Conservation (phyloP, 2,797 vertebrate genomes). For the Sebastes goodei region DNA sequence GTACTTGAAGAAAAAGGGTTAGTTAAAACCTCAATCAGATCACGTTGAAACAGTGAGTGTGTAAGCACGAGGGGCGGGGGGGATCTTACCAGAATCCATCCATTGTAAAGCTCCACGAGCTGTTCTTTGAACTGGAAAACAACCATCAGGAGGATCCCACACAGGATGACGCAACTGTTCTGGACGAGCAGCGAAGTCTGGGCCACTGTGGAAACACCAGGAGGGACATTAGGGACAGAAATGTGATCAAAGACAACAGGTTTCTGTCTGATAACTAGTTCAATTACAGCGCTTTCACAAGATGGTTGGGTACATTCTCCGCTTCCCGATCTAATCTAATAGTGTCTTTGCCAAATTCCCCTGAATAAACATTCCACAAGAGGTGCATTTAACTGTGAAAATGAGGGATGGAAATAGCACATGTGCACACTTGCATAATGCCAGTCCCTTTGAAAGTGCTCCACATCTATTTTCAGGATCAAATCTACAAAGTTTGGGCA, state of each 20-base stretch:
- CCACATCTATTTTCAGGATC: background rate
- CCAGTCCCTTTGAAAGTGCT: too few species aligned
- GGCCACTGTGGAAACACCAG: constrained; percentile 86
- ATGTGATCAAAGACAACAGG: constrained; percentile 45
- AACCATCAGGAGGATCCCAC: constrained; percentile 94
- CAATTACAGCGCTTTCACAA: constrained; percentile 22
- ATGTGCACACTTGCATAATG: background rate
- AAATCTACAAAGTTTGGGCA: background rate
- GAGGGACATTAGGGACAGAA: constrained; percentile 39
- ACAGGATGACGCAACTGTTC: constrained; percentile 93
- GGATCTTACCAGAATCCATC: constrained; percentile 95
- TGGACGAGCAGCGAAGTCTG: constrained; percentile 95
- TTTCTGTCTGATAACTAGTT: constrained; percentile 29
- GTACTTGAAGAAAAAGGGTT: background rate
- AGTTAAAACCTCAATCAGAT: constrained; percentile 15
- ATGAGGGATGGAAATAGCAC: background rate
- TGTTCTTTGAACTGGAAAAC: constrained; percentile 92
- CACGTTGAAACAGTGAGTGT: background rate
- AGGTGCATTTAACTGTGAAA: constrained; percentile 9
- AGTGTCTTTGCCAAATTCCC: constrained; percentile 38
- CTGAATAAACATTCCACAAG: constrained; percentile 16
- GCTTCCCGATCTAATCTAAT: constrained; percentile 10
- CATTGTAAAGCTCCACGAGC: constrained; percentile 89
- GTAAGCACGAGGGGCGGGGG: background rate
- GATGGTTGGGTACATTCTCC: background rate